Percentiles rank a stretch among this genome's conserved stretches.
Conservation (phyloP, 2,113 vertebrate genomes). For the Macquaria australasica region DNA sequence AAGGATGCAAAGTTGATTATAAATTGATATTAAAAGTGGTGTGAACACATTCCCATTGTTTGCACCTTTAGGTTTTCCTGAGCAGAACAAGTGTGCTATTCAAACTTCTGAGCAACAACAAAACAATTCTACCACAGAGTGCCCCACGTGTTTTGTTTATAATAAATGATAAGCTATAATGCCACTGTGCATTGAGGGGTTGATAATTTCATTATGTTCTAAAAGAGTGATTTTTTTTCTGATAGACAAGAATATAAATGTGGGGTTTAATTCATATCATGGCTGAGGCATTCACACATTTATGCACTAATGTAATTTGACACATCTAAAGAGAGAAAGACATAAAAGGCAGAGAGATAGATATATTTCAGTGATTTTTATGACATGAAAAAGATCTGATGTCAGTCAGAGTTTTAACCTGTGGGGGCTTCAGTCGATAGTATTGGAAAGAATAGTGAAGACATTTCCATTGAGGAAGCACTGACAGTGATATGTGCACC, state of each 20-base stretch:
- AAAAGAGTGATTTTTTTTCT: neutral
- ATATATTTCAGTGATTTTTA: neutral
- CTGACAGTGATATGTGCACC: conserved; percentile 21
- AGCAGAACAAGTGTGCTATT: too few relatives aligned
- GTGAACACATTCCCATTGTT: neutral
- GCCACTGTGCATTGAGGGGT: neutral
- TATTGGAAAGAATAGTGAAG: neutral
- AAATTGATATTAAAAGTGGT: neutral
- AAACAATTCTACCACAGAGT: too few relatives aligned
- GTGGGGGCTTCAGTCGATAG: neutral
- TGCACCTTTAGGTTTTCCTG: too few relatives aligned
- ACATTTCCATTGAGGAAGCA: neutral
- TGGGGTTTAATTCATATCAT: neutral
- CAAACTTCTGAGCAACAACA: too few relatives aligned
- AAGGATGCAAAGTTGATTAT: neutral
- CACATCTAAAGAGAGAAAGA: neutral
- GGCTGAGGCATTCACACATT: too few relatives aligned
- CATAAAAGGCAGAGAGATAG: neutral
- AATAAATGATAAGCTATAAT: neutral
- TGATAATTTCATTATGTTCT: neutral
- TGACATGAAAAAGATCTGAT: neutral
- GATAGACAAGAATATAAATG: neutral
- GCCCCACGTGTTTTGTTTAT: neutral
- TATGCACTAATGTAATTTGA: neutral
- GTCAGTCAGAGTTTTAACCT: neutral